Evolutionary conservation across 2,113 vertebrate genomes (phyloP), one percentile per base, ranked within the genome.

Genomic region (Hemibagrus wyckioides): DNA sequence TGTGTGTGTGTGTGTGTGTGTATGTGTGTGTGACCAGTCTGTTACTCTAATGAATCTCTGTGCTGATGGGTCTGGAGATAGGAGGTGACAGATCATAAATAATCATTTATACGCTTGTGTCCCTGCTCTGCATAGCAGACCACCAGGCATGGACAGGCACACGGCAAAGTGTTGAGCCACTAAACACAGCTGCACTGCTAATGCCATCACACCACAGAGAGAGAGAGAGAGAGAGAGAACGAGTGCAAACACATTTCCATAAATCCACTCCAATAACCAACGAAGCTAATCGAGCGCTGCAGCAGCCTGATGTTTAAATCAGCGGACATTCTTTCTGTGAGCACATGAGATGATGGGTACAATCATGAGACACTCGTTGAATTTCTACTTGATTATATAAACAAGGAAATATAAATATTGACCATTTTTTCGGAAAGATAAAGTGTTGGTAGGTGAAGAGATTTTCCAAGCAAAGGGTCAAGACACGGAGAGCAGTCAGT

Each of bases 1-100:
- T 79, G 76, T 81, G 85, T 87, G 89, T 59, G 85, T 83, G 85
- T 63, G 80, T 80, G 54, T 67, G 88, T 89, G 79, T 73, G 83
- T 44, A 84, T 88, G 83, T 33, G 56, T 71, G 41, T 92, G 90
- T 92, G 82, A 90, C 91, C 92, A 94, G 93, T 94, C 94, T 94
- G 94, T 92, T 92, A 91, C 91, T 90, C 92, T 96, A 96, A 96
- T 95, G 94, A 95, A 94, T 93, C 92, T 93, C 92, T 91, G 91
- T 92, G 92, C 93, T 93, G 94, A 94, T 92, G 90, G 94, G 92
- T 92, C 92, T 94, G 93, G 93, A 94, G 94, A 94, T 94, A 91
- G 92, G 93, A 94, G 94, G 94, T 94, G 94, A 92, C 94, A 94
- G 93, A 95, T 96, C 95, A 95, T 96, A 95, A 95, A 96, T 95